Evolutionary conservation across 2,797 vertebrate genomes (phyloP), one percentile per base, ranked within the genome.

Genomic region (Brotogeris chrysoptera): DNA sequence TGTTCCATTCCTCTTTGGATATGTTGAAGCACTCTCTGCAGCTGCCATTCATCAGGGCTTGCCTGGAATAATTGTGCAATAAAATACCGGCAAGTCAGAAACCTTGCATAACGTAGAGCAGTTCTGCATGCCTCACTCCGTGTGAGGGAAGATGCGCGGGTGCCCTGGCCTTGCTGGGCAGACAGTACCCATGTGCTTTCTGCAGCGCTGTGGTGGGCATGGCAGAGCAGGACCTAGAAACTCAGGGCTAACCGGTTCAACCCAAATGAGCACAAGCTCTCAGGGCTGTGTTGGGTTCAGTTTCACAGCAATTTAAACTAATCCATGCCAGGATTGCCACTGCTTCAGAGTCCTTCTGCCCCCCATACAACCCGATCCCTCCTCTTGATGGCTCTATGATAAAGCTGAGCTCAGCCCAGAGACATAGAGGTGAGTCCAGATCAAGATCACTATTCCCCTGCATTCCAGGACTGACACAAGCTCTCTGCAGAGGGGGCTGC

Each of bases 371-470:
- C 18, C 39, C 52, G 3, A 0, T 21, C 46, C 55, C 43, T 41
- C 17, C n/a, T 34, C 46, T 23, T 6, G 17, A 34, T 11, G 36
- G 6, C 59, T 28, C 52, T 17, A 10, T 9, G 39, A 25, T 46
- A 38, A 16, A 15, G 23, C 27, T 3, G 2, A 59, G 30, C 63
- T 47, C 38, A 59, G 43, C 38, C 47, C 20, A 3, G 43, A 25
- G 25, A 7, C 4, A 23, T 14, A 23, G 32, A 14, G 27, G 6
- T 5, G 14, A 43, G 44, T 68, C 49, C 39, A 34, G 79, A 11
- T 0, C 1, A 11, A 3, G 8, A 7, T 9, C 15, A 0, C 1
- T 15, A 13, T 24, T 2, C 12, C 32, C 36, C 5, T 38, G 61
- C 38, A 28, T 5, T 24, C n/a, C 44, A 1, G 3, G 7, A 44